These are phyloP conservation scores for Sprattus sprattus DNA, from an alignment of 2,113 vertebrate genomes.

Conservation along the genomic window DNA sequence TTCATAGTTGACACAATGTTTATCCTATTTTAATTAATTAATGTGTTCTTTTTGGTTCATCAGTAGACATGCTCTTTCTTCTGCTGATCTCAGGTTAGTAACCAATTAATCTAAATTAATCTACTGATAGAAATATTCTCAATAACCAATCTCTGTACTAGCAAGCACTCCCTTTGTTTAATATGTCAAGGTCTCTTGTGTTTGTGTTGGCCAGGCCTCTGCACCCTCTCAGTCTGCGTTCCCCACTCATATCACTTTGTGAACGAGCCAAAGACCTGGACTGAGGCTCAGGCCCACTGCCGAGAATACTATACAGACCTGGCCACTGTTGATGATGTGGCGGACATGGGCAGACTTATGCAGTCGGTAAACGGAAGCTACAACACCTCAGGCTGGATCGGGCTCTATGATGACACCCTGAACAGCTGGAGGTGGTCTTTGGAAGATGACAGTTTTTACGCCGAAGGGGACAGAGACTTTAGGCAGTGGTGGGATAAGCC, in stretches of 20 bases:
- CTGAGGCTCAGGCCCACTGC: slow-evolving; percentile 17
- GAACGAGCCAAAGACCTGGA: not conserved
- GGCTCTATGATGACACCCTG: slow-evolving; percentile 10
- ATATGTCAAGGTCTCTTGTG: not conserved
- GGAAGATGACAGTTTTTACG: slow-evolving; percentile 16
- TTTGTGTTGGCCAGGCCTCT: not conserved
- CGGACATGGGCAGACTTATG: not conserved
- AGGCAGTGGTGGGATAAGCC: not conserved
- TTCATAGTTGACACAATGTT: not conserved
- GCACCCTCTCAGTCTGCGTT: not conserved
- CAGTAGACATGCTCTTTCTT: not conserved
- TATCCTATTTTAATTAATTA: not conserved
- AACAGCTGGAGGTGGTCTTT: slow-evolving; percentile 15
- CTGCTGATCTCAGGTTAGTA: not conserved
- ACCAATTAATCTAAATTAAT: not conserved
- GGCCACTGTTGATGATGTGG: not conserved
- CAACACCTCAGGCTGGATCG: not conserved
- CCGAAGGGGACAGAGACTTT: not conserved
- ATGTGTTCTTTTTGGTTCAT: not conserved
- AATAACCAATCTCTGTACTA: too few relatives aligned
- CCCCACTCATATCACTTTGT: slow-evolving; percentile 16
- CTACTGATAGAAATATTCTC: too few relatives aligned
- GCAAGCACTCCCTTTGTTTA: too few relatives aligned
- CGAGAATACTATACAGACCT: not conserved
- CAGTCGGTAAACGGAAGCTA: not conserved